phyloP scores from a whole-genome alignment of 2,113 vertebrate genomes.

The Calyptommatus sinebrachiatus region DNA sequence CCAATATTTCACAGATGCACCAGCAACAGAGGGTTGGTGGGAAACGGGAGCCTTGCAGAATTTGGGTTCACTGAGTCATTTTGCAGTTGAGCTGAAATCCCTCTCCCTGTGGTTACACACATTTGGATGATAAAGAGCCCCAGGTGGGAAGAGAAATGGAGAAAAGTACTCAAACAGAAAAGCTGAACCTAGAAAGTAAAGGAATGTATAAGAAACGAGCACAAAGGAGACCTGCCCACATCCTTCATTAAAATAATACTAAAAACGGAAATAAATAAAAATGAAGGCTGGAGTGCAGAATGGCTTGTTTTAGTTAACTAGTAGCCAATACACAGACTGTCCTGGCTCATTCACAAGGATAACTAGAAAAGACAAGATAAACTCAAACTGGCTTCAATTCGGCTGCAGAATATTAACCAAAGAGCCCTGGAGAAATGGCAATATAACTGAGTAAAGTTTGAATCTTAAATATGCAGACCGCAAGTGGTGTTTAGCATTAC shows the following conservation, averaged over 20 bases:
- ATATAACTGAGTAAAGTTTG: too few species aligned
- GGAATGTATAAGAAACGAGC: neutral
- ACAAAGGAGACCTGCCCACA: constrained; percentile 15
- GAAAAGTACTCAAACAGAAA: constrained; percentile 17
- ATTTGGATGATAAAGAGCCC: constrained; percentile 8
- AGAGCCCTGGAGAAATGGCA: too few species aligned
- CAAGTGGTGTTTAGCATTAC: too few species aligned
- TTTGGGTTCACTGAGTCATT: neutral
- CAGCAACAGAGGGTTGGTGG: neutral
- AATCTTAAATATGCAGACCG: too few species aligned
- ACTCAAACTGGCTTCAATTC: too few species aligned
- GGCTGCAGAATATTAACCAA: too few species aligned
- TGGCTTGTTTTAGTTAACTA: too few species aligned
- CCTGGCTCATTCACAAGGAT: too few species aligned
- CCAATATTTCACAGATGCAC: constrained; percentile 33
- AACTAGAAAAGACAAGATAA: too few species aligned
- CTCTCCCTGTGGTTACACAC: constrained; percentile 23
- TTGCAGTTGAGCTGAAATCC: neutral
- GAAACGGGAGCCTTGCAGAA: neutral
- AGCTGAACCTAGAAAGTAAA: constrained; percentile 13
- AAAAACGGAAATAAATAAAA: too few species aligned
- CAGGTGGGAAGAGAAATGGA: constrained; percentile 21
- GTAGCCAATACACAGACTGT: too few species aligned
- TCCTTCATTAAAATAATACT: neutral
- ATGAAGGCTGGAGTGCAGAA: neutral